Conservation (phyloP, 1,140 invertebrate genomes). For the Nautilus pompilius region DNA sequence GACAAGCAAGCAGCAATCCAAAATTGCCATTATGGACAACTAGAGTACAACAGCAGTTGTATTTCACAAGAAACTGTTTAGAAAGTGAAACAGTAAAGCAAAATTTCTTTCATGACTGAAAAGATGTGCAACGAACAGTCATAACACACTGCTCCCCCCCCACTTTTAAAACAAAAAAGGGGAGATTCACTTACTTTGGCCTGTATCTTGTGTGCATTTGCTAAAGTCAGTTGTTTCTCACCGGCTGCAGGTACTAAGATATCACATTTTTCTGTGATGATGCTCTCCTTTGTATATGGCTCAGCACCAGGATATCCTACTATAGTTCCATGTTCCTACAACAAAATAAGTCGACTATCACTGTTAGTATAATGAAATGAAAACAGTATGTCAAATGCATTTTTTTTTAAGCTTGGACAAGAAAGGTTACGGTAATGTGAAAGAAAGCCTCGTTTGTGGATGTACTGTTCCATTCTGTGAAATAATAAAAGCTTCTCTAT, state of each 20-base stretch:
- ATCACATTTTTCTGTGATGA: conserved; percentile 94
- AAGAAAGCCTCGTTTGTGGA: too few species aligned
- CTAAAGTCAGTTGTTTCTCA: conserved; percentile 93
- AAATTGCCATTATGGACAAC: not conserved
- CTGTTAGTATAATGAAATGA: too few species aligned
- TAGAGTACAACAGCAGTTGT: not conserved
- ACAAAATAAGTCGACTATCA: too few species aligned
- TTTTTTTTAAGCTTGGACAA: too few species aligned
- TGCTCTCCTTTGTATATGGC: conserved; percentile 70
- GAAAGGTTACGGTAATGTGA: too few species aligned
- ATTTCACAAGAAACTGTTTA: not conserved
- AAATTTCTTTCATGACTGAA: too few species aligned
- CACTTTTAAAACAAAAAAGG: conserved; percentile 44
- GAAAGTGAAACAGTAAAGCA: not conserved
- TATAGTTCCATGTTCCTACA: conserved; percentile 80
- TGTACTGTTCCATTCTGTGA: too few species aligned
- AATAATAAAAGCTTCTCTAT: too few species aligned
- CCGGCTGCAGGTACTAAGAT: conserved; percentile 96
- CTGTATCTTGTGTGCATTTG: conserved; percentile 88
- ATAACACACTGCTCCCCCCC: too few species aligned
- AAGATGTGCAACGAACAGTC: too few species aligned
- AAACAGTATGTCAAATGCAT: too few species aligned
- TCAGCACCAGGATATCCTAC: conserved; percentile 86
- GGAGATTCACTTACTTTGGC: conserved; percentile 68
- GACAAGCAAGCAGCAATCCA: too few species aligned